Percentiles rank a stretch among this genome's conserved stretches.
Conservation (phyloP, 2,888 invertebrate genomes). For the Aphodius granarius region DNA sequence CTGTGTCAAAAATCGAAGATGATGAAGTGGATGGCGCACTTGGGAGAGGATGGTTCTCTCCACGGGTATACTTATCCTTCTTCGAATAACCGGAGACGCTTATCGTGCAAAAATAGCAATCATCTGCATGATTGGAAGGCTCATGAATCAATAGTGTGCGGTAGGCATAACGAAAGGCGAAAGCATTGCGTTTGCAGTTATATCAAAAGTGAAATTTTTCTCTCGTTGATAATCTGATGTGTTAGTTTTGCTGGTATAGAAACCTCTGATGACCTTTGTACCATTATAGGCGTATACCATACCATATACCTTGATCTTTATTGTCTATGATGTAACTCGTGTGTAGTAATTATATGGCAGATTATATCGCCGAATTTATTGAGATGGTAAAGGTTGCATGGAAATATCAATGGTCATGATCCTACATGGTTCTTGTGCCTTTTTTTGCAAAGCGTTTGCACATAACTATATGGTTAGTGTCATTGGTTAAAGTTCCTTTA, state of each 20-base stretch:
- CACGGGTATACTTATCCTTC: too few relatives aligned
- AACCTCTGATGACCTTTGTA: neutral
- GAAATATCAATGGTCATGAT: neutral
- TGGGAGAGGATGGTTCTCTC: too few relatives aligned
- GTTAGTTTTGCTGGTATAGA: too few relatives aligned
- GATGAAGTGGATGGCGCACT: too few relatives aligned
- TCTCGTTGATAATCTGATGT: too few relatives aligned
- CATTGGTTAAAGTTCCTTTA: too few relatives aligned
- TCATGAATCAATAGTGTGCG: too few relatives aligned
- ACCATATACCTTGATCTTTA: neutral
- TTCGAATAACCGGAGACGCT: too few relatives aligned
- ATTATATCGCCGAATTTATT: neutral
- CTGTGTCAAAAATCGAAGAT: too few relatives aligned
- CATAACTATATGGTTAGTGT: neutral
- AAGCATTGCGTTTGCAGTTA: neutral
- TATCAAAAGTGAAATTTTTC: neutral
- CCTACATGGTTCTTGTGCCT: neutral
- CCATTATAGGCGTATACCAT: neutral
- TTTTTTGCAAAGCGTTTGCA: neutral
- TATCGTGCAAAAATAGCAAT: too few relatives aligned
- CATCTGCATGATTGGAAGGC: too few relatives aligned
- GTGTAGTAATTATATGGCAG: neutral
- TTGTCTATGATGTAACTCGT: neutral
- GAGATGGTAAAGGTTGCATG: neutral
- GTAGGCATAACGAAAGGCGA: neutral